Evolutionary conservation across 2,113 vertebrate genomes (phyloP), one percentile per base, ranked within the genome.

Genomic region (Thunnus maccoyii): DNA sequence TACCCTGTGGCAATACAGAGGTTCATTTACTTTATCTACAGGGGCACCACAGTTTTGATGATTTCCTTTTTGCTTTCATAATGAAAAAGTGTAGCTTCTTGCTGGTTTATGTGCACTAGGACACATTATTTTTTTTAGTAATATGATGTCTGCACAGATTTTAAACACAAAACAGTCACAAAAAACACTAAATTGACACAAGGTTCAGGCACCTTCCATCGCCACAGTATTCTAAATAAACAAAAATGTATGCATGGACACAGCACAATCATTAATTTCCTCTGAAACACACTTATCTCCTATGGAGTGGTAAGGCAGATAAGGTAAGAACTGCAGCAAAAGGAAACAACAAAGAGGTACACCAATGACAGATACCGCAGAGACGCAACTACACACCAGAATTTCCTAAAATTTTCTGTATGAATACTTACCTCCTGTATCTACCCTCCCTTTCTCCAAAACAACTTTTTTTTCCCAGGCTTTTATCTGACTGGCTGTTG

Each of bases 21-120:
- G 64, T 83, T 82, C 46, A 88, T 92, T 87, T 88, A 41, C 65
- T 80, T 78, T 78, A 88, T 91, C 89, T 83, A 69, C 89, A 85
- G 88, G 86, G 78, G 76, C 32, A 76, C 58, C 54, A 20, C 56
- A 16, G 41, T 86, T 80, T 50, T 67, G 55, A 76, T 89, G 63
- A 83, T 89, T 82, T 79, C 50, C 70, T 66, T 65, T 69, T 83
- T 89, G 72, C 63, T 55, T 80, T 77, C 55, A 55, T 76, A 83
- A 91, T 91, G 87, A 84, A 87, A 81, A 91, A 80, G 72, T 41
- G 47, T 48, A 1, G 66, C 57, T 48, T 51, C 88, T 85, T 51
- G 55, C 85, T 73, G 88, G 77, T 88, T 87, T 81, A 84, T 85
- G 54, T 55, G n/a, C 62, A 57, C 60, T 27, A 41, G 25, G 54